Conservation (phyloP, 2,113 vertebrate species). For the Progne subis region DNA sequence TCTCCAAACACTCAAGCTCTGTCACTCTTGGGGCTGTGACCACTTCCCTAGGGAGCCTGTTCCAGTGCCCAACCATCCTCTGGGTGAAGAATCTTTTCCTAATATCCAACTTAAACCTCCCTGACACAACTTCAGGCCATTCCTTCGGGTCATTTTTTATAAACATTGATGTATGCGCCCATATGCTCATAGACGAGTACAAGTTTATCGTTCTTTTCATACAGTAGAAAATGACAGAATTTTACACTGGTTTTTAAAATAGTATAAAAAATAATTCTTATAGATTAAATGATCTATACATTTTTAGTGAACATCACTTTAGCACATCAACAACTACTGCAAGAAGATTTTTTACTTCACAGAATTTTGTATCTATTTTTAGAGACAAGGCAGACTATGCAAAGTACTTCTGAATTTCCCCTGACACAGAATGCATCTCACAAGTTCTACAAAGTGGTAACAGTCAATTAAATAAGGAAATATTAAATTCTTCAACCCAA, state of each 20-base stretch:
- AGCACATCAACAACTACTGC: background rate
- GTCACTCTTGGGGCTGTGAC: background rate
- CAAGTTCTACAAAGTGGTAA: background rate
- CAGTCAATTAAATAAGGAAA: background rate
- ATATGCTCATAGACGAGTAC: accelerated
- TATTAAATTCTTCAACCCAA: background rate
- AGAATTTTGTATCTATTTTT: background rate
- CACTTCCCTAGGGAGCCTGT: background rate
- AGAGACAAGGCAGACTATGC: background rate
- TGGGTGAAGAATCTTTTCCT: background rate
- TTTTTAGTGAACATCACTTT: background rate
- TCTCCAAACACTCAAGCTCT: background rate
- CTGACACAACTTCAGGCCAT: background rate
- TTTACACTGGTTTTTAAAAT: background rate
- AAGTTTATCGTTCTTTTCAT: background rate
- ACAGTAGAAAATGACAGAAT: background rate
- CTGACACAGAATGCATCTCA: background rate
- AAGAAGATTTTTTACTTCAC: background rate
- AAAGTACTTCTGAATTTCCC: background rate
- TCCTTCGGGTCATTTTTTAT: background rate
- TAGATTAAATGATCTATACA: background rate
- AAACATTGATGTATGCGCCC: accelerated
- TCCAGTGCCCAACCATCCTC: background rate
- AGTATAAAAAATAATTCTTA: background rate
- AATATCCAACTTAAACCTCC: background rate